A percentile compares a stretch with the other conserved stretches of the same genome.
phyloP scores from a whole-genome alignment of 2,888 invertebrate genomes.

The Leptinotarsa rubiginosa region DNA sequence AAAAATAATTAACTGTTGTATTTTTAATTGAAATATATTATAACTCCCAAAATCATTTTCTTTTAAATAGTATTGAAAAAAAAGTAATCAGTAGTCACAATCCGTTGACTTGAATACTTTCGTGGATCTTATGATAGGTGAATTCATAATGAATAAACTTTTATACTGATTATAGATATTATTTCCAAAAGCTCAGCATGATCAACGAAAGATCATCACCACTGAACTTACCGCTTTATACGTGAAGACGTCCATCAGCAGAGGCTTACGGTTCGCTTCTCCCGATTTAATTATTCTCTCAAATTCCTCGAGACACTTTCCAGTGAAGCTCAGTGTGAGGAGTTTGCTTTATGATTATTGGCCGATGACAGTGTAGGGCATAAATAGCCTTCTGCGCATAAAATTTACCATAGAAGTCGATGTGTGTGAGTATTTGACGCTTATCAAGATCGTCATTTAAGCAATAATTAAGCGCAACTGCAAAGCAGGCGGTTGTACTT shows the following conservation, averaged over 20 bases:
- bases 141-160: no score
- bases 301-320: conserved; percentile 19
- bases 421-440: conserved; percentile 36
- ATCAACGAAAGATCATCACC: no score
- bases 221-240: neutral
- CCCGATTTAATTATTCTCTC: conserved; percentile 11
- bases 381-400: conserved; percentile 43
- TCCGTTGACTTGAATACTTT: no score
- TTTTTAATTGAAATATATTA: no score
- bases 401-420: conserved; percentile 45
- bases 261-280: conserved; percentile 3
- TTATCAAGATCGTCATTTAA: conserved; percentile 55
- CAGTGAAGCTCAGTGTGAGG: conserved; percentile 28
- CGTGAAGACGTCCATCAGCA: neutral
- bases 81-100: no score
- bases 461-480: conserved; percentile 54
- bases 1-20: no score
- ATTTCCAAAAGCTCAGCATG: no score
- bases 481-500: conserved; percentile 39
- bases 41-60: no score
- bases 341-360: conserved; percentile 43
- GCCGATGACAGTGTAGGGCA: conserved; percentile 41
- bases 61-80: no score
- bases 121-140: no score
- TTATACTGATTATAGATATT: no score